Conservation (phyloP, 2,797 vertebrate genomes). For the Pogoniulus pusillus region DNA sequence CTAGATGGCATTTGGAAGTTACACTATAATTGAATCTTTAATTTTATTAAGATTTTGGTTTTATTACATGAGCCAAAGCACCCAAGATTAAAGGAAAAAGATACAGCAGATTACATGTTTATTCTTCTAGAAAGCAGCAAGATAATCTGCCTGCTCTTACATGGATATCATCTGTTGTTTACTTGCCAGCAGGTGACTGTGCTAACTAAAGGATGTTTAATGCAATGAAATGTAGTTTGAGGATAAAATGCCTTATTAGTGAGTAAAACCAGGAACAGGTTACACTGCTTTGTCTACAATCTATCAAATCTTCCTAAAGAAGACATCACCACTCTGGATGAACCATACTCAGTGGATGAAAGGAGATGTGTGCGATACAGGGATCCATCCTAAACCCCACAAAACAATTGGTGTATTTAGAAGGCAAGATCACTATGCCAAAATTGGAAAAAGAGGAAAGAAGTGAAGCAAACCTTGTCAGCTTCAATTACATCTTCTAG, state of each 20-base stretch:
- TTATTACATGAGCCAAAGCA: neutral
- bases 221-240: neutral
- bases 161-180: neutral
- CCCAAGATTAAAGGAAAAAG: neutral
- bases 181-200: neutral
- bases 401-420: neutral
- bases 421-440: neutral
- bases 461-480: neutral
- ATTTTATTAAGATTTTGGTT: neutral
- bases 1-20: neutral
- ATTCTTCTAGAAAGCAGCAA: neutral
- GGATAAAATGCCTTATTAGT: neutral
- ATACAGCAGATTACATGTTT: accelerated
- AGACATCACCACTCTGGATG: neutral
- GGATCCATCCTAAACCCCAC: neutral
- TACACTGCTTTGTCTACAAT: neutral
- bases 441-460: neutral
- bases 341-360: neutral
- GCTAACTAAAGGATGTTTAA: neutral
- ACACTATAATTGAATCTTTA: neutral
- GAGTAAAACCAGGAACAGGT: neutral
- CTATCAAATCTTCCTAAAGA: neutral
- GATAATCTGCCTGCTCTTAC: neutral
- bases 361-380: neutral
- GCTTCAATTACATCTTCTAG: constrained; percentile 25